These are phyloP conservation scores for Artibeus lituratus DNA, from an alignment of 2,797 vertebrate species.

Conservation along the genomic window DNA sequence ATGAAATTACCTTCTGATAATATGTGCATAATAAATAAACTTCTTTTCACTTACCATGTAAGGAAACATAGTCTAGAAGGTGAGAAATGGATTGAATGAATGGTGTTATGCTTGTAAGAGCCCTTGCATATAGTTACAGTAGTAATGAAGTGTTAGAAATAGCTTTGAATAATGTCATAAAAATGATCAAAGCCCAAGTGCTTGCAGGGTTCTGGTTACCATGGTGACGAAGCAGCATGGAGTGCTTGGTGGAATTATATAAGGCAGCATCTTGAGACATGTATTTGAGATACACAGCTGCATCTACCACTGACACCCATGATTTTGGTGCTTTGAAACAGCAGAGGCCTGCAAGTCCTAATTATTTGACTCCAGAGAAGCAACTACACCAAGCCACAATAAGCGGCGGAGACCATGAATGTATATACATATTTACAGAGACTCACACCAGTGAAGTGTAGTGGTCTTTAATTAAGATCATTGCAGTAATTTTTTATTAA, in stretches of 20 bases:
- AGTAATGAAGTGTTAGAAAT: constrained; percentile 66
- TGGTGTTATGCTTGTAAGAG: constrained; percentile 46
- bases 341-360: neutral
- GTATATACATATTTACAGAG: neutral
- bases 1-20: constrained; percentile 44
- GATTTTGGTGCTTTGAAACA: constrained; percentile 11
- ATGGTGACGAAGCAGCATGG: constrained; percentile 48
- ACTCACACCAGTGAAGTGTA: neutral
- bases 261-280: constrained; percentile 31
- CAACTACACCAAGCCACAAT: neutral
- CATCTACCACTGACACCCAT: neutral
- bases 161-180: constrained; percentile 59
- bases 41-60: constrained; percentile 12
- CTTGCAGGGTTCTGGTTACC: constrained; percentile 58
- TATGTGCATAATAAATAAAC: constrained; percentile 41
- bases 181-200: constrained; percentile 60
- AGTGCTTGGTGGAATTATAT: constrained; percentile 54
- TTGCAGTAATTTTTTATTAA: constrained; percentile 20
- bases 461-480: neutral
- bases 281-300: constrained; percentile 48
- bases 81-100: constrained; percentile 52
- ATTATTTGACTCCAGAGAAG: constrained; percentile 1
- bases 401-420: neutral
- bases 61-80: constrained; percentile 39
- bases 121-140: constrained; percentile 44